These are phyloP conservation scores for Teleogryllus occipitalis DNA, from an alignment of 1,140 invertebrate species.

Conservation along the genomic window DNA sequence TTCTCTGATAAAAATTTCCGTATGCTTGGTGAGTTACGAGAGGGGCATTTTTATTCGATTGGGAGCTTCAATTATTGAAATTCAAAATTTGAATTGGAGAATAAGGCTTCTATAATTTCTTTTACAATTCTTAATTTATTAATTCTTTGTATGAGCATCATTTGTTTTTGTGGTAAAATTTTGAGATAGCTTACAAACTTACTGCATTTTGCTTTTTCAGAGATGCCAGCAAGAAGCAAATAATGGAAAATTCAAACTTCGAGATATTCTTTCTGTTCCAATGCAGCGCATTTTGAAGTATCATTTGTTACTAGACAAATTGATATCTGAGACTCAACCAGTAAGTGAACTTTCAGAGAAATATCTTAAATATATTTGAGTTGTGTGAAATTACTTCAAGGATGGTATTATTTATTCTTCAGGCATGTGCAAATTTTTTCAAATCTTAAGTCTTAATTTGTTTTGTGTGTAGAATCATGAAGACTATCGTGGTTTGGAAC, in stretches of 20 bases:
- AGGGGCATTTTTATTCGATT: too few relatives aligned
- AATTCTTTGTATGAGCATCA: too few relatives aligned
- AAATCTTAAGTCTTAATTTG: slow-evolving; percentile 21
- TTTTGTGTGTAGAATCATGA: slow-evolving; percentile 54
- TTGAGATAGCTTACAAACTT: not conserved
- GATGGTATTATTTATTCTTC: not conserved
- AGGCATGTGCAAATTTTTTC: not conserved
- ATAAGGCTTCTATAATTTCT: too few relatives aligned
- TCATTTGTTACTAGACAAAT: slow-evolving; percentile 83
- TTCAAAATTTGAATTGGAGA: too few relatives aligned
- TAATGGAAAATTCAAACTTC: slow-evolving; percentile 87
- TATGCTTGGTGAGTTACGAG: too few relatives aligned
- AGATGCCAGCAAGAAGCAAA: slow-evolving; percentile 88
- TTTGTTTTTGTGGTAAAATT: too few relatives aligned
- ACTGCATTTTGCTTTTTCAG: slow-evolving; percentile 38
- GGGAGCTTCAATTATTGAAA: too few relatives aligned
- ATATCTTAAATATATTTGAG: not conserved
- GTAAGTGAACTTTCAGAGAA: slow-evolving; percentile 40
- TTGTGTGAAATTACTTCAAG: not conserved
- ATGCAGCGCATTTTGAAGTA: slow-evolving; percentile 98
- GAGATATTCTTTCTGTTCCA: slow-evolving; percentile 91
- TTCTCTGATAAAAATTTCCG: too few relatives aligned
- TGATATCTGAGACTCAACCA: slow-evolving; percentile 81
- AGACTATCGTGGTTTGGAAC: slow-evolving; percentile 70
- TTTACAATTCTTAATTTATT: too few relatives aligned